Percentiles rank a stretch among this genome's conserved stretches.
Evolutionary conservation across 2,888 invertebrate species (phyloP).

Genomic region (Ochropleura plecta): DNA sequence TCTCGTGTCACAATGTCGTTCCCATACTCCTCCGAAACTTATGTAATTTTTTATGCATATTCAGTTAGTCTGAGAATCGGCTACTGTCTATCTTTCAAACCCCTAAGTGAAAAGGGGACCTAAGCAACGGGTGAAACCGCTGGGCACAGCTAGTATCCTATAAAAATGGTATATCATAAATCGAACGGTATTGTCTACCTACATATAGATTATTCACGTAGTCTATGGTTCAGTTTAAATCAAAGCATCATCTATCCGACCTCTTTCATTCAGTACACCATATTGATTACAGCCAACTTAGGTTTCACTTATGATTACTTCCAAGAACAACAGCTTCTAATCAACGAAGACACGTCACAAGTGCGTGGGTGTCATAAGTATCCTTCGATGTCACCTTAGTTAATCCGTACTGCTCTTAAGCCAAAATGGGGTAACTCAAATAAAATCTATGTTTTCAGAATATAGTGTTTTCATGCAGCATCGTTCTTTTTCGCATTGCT

Average conservation of each 20-base stretch:
- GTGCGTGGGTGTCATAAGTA: constrained; percentile 8
- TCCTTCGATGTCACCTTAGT: neutral
- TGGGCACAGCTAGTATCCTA: too few relatives aligned
- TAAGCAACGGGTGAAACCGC: too few relatives aligned
- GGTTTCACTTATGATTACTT: neutral
- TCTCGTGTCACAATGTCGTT: too few relatives aligned
- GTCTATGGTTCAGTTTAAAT: neutral
- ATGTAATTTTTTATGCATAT: too few relatives aligned
- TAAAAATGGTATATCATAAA: neutral
- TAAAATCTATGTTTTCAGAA: neutral
- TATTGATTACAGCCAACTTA: neutral
- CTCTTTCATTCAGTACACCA: neutral
- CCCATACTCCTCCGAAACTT: too few relatives aligned
- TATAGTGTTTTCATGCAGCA: neutral
- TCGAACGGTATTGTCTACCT: neutral
- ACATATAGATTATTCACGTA: neutral
- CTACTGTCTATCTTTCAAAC: too few relatives aligned
- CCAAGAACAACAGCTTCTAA: constrained; percentile 9
- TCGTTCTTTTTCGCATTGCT: neutral
- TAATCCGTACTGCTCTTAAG: neutral
- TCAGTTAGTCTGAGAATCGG: too few relatives aligned
- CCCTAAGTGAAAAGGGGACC: too few relatives aligned
- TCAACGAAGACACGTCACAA: constrained; percentile 10
- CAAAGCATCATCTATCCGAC: neutral
- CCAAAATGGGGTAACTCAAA: neutral